Percentiles rank a stretch among this genome's conserved stretches.
Evolutionary conservation across 2,888 invertebrate genomes (phyloP).

Genomic region (Eupithecia exiguata): DNA sequence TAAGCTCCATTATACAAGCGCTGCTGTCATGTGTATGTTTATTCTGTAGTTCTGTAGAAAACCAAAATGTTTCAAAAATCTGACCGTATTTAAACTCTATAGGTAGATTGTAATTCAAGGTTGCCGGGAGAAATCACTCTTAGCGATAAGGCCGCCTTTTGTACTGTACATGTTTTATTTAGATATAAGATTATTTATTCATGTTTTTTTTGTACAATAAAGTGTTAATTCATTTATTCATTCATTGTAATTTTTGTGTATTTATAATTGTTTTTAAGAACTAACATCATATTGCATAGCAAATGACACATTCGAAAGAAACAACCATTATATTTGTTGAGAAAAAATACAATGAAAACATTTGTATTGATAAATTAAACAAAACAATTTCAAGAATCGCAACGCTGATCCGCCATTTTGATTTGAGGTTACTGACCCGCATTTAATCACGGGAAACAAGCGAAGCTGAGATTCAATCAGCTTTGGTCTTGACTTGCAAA

Average conservation of each 20-base stretch:
- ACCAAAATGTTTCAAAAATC: background rate
- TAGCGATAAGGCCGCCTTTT: no score
- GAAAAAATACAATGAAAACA: slow-evolving; percentile 20
- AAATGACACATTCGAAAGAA: background rate
- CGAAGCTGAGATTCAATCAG: slow-evolving; percentile 36
- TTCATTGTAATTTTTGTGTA: no score
- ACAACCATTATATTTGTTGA: background rate
- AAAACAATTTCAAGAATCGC: slow-evolving; percentile 35
- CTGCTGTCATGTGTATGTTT: no score
- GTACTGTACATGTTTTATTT: no score
- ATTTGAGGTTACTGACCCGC: slow-evolving; percentile 36
- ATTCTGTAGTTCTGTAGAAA: background rate
- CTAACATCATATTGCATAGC: background rate
- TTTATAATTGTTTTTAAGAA: no score
- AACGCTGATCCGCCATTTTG: slow-evolving; percentile 44
- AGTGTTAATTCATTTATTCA: no score
- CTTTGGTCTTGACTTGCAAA: slow-evolving; percentile 30
- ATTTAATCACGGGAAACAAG: slow-evolving; percentile 41
- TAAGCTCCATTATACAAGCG: no score
- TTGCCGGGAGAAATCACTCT: no score
- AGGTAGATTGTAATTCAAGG: no score
- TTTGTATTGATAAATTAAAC: slow-evolving; percentile 30
- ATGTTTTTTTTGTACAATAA: no score
- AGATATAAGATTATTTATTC: no score
- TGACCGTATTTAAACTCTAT: background rate